Percentiles rank a stretch among this genome's conserved stretches.
Evolutionary conservation across 1,140 invertebrate species (phyloP).

Genomic region (Andrena cerasifolii): DNA sequence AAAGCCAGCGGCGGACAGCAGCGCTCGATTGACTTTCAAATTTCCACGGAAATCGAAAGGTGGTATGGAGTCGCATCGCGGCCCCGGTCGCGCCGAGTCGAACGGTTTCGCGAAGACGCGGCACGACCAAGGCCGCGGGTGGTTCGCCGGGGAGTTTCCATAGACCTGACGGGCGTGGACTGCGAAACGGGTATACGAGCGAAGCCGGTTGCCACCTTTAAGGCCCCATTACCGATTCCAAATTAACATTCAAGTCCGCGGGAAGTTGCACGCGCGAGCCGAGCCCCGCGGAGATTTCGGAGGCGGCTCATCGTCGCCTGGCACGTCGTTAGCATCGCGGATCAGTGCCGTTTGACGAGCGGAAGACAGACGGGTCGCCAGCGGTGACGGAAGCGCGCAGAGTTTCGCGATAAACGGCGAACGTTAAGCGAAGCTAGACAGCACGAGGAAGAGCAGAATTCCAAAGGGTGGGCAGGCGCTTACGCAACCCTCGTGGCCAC

Average conservation of each 20-base stretch:
- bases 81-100: neutral
- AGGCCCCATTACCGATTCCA: conserved; percentile 12
- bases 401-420: neutral
- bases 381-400: neutral
- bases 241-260: conserved; percentile 32
- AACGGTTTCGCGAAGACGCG: neutral
- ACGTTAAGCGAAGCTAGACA: too few relatives aligned
- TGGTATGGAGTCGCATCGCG: neutral
- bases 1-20: neutral
- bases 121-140: too few relatives aligned
- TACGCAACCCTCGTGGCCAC: too few relatives aligned
- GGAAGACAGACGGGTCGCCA: neutral
- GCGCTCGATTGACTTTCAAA: conserved; percentile 10
- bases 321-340: neutral
- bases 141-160: too few relatives aligned
- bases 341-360: neutral
- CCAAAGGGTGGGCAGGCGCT: too few relatives aligned
- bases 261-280: neutral
- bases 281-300: conserved; percentile 15
- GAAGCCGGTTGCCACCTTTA: too few relatives aligned
- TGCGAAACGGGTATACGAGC: too few relatives aligned
- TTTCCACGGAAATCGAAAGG: neutral
- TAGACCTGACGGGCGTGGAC: too few relatives aligned
- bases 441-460: too few relatives aligned
- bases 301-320: too few relatives aligned